phyloP scores from a whole-genome alignment of 2,113 vertebrate species.

The Pagrus major region DNA sequence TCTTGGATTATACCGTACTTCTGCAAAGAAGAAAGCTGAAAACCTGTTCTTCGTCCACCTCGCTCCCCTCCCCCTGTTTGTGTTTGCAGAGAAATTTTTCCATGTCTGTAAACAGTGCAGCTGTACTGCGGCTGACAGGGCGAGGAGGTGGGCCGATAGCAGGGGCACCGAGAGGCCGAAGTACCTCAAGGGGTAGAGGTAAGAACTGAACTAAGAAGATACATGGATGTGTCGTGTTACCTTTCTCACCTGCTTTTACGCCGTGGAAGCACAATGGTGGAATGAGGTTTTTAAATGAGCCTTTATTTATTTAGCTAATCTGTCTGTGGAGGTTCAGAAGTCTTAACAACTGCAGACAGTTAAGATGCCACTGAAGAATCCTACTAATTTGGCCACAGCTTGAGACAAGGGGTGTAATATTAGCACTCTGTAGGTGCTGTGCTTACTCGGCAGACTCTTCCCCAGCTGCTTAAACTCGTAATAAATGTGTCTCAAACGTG shows the following conservation, averaged over 20 bases:
- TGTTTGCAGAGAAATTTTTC: conserved; percentile 97
- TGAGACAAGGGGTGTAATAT: conserved; percentile 33
- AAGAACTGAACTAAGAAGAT: conserved; percentile 67
- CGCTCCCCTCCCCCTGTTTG: conserved; percentile 27
- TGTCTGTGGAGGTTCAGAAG: conserved; percentile 11
- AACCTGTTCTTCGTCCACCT: background rate
- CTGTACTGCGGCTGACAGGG: conserved; percentile 94
- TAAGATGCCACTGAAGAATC: conserved; percentile 32
- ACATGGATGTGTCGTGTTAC: background rate
- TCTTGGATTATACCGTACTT: background rate
- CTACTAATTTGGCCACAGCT: conserved; percentile 16
- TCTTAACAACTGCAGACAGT: conserved; percentile 36
- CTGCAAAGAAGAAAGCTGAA: conserved; percentile 6
- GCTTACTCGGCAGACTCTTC: conserved; percentile 24
- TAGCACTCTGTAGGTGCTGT: conserved; percentile 21
- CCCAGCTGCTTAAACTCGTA: conserved; percentile 22
- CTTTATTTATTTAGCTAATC: conserved; percentile 6
- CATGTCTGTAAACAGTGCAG: conserved; percentile 98
- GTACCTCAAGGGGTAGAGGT: conserved; percentile 98
- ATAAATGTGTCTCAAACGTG: conserved; percentile 6
- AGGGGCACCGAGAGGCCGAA: conserved; percentile 96
- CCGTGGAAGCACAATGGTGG: background rate
- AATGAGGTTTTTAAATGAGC: background rate
- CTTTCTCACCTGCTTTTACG: background rate
- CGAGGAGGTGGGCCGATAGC: conserved; percentile 92